Base-by-base conservation (phyloP, 2,113 vertebrate species). In the Psittacula cyanocephala region DNA sequence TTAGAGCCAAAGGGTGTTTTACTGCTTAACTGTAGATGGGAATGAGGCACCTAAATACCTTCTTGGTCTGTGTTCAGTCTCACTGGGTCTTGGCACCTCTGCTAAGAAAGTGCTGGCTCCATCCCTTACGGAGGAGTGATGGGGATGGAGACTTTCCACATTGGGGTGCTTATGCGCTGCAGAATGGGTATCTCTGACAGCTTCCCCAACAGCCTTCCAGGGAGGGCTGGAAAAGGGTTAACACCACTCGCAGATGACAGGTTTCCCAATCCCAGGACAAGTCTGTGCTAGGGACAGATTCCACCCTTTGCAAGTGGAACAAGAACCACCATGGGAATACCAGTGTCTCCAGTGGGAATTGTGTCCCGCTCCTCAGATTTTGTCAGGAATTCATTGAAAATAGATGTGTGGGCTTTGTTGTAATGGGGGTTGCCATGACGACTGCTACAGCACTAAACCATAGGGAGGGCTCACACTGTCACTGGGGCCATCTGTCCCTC, bases 381-480 rank as follows among this genome's bases (percentile, higher is more conserved):
- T 89, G 57, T 79, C 80, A 79, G 92, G 88, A 88, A 95, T 92
- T 76, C 84, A 94, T 76, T 89, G 83, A 80, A 76, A 57, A 94
- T 23, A 70, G 33, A 39, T 88, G 90, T 64, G 52, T 64, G 65
- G 80, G 77, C 29, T 84, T 92, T 79, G 77, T 86, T 93, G 83
- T 53, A 14, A 23, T 11, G 59, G 67, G 19, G 4, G 93, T 97
- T 96, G 83, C 63, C 77, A 35, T 89, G 93, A 44, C 28, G 94
- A 97, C 96, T 1, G 63, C 53, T 88, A 63, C 86, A 87, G 91
- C 5, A 0, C 9, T 43, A 24, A 81, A 63, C 80, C 60, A 6
- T 0, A 35, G 67, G 88, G 82, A 91, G 23, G 81, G 74, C 83
- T 95, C 74, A n/a, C 50, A 37, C 52, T 82, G 88, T 22, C 93